A percentile compares a stretch with the other conserved stretches of the same genome.
Evolutionary conservation across 2,797 vertebrate genomes (phyloP).

Genomic region (Argyrosomus regius): DNA sequence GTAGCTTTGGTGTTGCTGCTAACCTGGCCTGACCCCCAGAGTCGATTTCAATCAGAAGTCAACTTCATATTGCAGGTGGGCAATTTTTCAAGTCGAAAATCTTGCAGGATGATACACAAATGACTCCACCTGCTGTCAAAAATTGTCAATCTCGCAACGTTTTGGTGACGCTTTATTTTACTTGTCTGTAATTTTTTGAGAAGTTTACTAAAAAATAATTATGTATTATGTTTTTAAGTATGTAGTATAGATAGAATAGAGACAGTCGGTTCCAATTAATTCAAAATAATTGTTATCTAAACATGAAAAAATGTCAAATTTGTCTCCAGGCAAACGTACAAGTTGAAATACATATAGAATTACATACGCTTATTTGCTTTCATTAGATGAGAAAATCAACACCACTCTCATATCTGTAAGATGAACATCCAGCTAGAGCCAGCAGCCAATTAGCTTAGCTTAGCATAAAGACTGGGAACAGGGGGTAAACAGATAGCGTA

Average conservation of each 20-base stretch:
- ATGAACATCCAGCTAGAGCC: not conserved
- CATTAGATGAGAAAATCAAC: not conserved
- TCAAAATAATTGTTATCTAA: not conserved
- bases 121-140: conserved; percentile 5
- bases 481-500: not conserved
- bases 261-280: not conserved
- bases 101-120: not conserved
- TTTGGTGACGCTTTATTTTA: not conserved
- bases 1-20: conserved; percentile 83
- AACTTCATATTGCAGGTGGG: conserved; percentile 25
- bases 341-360: not conserved
- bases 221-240: not conserved
- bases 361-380: not conserved
- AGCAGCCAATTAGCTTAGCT: not conserved
- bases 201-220: not conserved
- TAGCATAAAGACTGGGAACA: conserved; percentile 10
- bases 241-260: conserved; percentile 10
- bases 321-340: not conserved
- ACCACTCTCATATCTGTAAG: not conserved
- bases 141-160: not conserved
- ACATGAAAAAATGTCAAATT: not conserved
- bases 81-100: conserved; percentile 6
- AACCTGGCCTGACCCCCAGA: conserved; percentile 54
- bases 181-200: conserved; percentile 9
- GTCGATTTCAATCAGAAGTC: conserved; percentile 21